phyloP scores from a whole-genome alignment of 2,113 vertebrate genomes.

The Aspiorhynchus laticeps region DNA sequence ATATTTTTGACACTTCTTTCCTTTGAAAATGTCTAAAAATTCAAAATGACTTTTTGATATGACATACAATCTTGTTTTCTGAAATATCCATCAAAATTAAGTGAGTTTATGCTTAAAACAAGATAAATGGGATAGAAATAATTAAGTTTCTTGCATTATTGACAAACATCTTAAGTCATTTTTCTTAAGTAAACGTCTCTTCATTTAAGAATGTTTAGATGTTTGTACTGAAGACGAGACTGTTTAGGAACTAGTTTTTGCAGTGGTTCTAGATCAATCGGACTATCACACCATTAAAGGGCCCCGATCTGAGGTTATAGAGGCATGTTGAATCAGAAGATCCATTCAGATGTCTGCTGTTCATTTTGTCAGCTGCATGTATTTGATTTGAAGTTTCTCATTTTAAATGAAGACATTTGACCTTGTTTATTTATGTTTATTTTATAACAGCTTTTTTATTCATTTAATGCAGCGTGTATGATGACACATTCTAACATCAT shows the following conservation, averaged over 20 bases:
- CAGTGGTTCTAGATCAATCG: background rate
- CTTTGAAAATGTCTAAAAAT: background rate
- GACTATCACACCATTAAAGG: slow-evolving; percentile 4
- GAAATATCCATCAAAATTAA: background rate
- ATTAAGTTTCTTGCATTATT: background rate
- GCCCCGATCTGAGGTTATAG: background rate
- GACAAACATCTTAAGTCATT: background rate
- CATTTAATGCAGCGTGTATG: background rate
- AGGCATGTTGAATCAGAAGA: background rate
- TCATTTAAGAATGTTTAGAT: background rate
- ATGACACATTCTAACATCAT: background rate
- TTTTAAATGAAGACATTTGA: background rate
- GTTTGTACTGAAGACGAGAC: background rate
- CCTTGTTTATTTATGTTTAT: background rate
- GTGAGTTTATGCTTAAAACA: background rate
- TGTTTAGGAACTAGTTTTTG: background rate
- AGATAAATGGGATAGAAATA: background rate
- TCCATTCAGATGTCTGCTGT: background rate
- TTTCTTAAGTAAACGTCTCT: background rate
- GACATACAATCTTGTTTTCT: background rate
- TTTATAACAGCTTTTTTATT: background rate
- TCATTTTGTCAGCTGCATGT: background rate
- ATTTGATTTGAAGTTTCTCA: background rate
- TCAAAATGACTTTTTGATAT: background rate
- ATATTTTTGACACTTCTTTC: background rate